Conservation (phyloP, 2,113 vertebrate species). For the Acanthisitta chloris region DNA sequence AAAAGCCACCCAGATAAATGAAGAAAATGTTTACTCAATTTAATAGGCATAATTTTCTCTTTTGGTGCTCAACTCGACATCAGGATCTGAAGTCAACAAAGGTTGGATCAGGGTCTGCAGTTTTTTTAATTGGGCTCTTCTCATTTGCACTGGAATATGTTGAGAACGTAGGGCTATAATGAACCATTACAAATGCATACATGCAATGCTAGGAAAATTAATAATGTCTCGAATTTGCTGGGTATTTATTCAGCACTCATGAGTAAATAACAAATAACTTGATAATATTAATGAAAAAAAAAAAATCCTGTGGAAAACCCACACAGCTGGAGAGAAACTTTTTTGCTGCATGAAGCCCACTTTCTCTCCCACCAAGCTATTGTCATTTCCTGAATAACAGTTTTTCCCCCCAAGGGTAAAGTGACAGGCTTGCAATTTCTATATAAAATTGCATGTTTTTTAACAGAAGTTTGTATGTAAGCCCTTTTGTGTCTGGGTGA, state of each 20-base stretch:
- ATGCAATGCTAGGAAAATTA: slow-evolving; percentile 11
- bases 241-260: slow-evolving; percentile 24
- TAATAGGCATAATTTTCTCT: slow-evolving; percentile 45
- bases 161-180: slow-evolving; percentile 28
- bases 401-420: not conserved
- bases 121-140: slow-evolving; percentile 43
- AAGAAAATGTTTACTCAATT: slow-evolving; percentile 53
- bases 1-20: slow-evolving; percentile 28
- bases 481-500: not conserved
- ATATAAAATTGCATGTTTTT: not conserved
- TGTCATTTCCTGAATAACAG: slow-evolving; percentile 18
- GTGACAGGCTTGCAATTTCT: slow-evolving; percentile 6
- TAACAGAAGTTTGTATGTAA: not conserved
- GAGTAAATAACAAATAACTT: slow-evolving; percentile 50
- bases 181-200: not conserved
- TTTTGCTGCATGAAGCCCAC: not conserved
- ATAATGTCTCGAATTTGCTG: not conserved
- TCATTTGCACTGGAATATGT: not conserved
- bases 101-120: not conserved
- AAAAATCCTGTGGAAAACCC: not conserved
- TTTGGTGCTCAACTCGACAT: slow-evolving; percentile 22
- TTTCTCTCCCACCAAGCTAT: slow-evolving; percentile 28
- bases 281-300: slow-evolving; percentile 24
- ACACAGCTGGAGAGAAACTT: slow-evolving; percentile 19
- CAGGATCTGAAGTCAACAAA: slow-evolving; percentile 37